These are phyloP conservation scores for Plecturocebus donacophilus DNA, from an alignment of 2,113 vertebrate genomes.

Conservation along the genomic window DNA sequence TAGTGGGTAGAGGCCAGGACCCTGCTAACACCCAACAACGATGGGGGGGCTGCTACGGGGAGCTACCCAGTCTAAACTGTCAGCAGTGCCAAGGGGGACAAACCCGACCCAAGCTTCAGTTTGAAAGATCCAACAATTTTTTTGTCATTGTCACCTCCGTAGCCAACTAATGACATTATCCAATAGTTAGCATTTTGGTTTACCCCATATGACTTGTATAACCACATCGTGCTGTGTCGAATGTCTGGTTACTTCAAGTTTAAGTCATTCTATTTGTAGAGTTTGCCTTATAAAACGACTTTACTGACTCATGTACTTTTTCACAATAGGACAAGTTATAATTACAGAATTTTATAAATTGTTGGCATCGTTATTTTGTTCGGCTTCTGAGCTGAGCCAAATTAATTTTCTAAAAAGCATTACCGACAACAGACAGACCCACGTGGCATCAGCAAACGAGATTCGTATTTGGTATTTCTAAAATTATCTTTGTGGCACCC, in stretches of 20 bases:
- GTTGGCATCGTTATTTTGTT: background rate
- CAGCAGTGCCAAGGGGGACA: background rate
- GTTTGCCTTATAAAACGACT: background rate
- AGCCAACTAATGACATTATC: background rate
- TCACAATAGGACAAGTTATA: conserved; percentile 12
- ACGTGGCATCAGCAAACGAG: background rate
- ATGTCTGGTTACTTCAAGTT: background rate
- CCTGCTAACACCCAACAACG: rapidly evolving
- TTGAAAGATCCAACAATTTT: background rate
- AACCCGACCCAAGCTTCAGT: rapidly evolving
- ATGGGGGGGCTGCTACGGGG: no score
- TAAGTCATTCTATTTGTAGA: conserved; percentile 1
- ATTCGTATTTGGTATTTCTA: background rate
- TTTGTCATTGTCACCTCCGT: background rate
- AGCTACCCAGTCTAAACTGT: rapidly evolving
- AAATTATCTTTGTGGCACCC: background rate
- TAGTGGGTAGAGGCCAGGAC: rapidly evolving
- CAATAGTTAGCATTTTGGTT: background rate
- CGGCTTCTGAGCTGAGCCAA: conserved; percentile 16
- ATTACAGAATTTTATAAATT: conserved; percentile 51
- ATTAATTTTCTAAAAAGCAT: conserved; percentile 65
- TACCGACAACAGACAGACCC: background rate
- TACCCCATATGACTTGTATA: rapidly evolving
- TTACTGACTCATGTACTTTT: conserved; percentile 22
- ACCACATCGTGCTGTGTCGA: background rate